Conservation (phyloP, 2,888 invertebrate species). For the Polydesmus complanatus region DNA sequence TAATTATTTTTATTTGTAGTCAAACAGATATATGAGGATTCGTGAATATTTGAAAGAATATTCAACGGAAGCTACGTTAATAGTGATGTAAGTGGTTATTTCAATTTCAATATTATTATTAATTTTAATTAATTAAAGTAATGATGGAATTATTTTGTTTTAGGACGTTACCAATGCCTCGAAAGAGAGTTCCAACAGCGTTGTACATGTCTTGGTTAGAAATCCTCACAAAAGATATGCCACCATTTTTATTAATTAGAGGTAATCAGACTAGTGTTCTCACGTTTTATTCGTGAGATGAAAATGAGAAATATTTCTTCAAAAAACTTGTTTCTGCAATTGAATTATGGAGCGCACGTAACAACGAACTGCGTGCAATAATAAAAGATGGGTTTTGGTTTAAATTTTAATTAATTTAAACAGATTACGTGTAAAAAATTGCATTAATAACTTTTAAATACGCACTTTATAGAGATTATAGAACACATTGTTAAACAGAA, state of each 20-base stretch:
- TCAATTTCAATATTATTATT: not conserved
- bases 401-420: no score
- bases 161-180: constrained; percentile 16
- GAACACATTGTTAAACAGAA: no score
- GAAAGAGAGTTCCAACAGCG: constrained; percentile 12
- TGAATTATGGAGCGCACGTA: no score
- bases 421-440: no score
- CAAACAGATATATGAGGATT: constrained; percentile 74
- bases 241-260: constrained; percentile 12
- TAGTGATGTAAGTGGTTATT: constrained; percentile 69
- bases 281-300: constrained; percentile 14
- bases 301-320: no score
- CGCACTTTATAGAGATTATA: no score
- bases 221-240: constrained; percentile 12
- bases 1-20: constrained; percentile 35
- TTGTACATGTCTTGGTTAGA: constrained; percentile 15
- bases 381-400: no score
- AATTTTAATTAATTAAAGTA: not conserved
- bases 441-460: no score
- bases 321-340: no score
- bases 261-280: constrained; percentile 15
- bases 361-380: no score
- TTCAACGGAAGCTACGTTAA: constrained; percentile 64
- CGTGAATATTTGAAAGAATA: constrained; percentile 70
- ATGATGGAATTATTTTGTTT: not conserved